Evolutionary conservation across 2,888 invertebrate genomes (phyloP).

Genomic region (Melanotus villosus): DNA sequence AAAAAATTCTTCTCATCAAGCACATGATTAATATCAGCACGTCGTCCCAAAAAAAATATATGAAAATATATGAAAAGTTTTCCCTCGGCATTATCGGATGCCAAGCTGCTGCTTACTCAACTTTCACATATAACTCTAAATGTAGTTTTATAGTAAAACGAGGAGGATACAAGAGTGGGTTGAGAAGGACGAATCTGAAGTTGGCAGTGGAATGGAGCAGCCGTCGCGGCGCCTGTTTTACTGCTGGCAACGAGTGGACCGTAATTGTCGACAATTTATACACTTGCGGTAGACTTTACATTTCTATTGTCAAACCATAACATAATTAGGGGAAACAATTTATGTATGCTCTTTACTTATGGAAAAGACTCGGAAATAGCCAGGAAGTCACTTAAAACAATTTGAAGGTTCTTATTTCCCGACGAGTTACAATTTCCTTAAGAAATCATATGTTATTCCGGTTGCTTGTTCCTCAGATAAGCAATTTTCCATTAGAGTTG

Average conservation of each 20-base stretch:
- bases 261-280: conserved; percentile 42
- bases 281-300: conserved; percentile 15
- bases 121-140: conserved; percentile 19
- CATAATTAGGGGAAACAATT: conserved; percentile 3
- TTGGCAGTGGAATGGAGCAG: conserved; percentile 38
- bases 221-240: conserved; percentile 42
- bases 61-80: conserved; percentile 10
- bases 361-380: too few relatives aligned
- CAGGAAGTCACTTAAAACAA: too few relatives aligned
- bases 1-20: too few relatives aligned
- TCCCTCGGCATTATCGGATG: not conserved
- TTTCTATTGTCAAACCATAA: conserved; percentile 6
- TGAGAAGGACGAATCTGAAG: conserved; percentile 26
- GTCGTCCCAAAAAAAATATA: not conserved
- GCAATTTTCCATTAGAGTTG: too few relatives aligned
- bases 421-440: too few relatives aligned
- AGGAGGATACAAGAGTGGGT: conserved; percentile 13
- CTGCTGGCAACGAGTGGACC: conserved; percentile 35
- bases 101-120: conserved; percentile 2
- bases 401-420: too few relatives aligned
- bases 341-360: too few relatives aligned
- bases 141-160: conserved; percentile 33
- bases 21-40: conserved; percentile 11
- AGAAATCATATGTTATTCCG: too few relatives aligned
- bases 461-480: too few relatives aligned